Evolutionary conservation across 2,888 invertebrate species (phyloP).

Genomic region (Dione vanillae): DNA sequence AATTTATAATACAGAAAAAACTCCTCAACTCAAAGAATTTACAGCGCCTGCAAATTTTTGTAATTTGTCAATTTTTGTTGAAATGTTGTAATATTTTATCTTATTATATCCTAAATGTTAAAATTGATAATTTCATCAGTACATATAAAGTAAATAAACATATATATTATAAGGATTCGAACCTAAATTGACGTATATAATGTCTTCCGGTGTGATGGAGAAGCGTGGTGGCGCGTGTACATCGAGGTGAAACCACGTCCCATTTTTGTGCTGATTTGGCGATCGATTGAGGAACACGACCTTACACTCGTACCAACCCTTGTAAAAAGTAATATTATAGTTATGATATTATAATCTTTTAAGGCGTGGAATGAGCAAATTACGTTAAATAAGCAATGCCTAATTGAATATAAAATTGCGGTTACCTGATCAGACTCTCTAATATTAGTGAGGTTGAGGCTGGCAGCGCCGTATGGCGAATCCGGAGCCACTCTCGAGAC

Average conservation of each 20-base stretch:
- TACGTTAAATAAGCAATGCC: too few species aligned
- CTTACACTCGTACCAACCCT: constrained; percentile 98
- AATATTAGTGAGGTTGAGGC: constrained; percentile 97
- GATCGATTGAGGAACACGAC: constrained; percentile 98
- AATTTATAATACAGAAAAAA: too few species aligned
- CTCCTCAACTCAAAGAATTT: too few species aligned
- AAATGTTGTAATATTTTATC: too few species aligned
- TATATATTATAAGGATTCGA: constrained; percentile 33
- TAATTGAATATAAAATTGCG: background rate
- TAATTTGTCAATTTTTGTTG: too few species aligned
- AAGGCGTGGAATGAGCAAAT: background rate
- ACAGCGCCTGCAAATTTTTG: too few species aligned
- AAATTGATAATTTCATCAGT: background rate
- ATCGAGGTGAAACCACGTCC: constrained; percentile 99
- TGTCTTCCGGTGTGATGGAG: constrained; percentile 97
- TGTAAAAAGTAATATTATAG: constrained; percentile 30
- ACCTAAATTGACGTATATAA: constrained; percentile 97
- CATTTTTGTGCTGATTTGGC: constrained; percentile 95
- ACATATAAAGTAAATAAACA: background rate
- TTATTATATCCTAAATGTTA: too few species aligned
- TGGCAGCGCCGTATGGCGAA: constrained; percentile 95
- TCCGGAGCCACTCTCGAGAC: constrained; percentile 95
- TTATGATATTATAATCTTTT: background rate
- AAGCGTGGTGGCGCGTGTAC: constrained; percentile 98
- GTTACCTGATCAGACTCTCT: constrained; percentile 92